These are phyloP conservation scores for Ceratoteleas bidentatus DNA, from an alignment of 1,140 invertebrate species.

Conservation along the genomic window DNA sequence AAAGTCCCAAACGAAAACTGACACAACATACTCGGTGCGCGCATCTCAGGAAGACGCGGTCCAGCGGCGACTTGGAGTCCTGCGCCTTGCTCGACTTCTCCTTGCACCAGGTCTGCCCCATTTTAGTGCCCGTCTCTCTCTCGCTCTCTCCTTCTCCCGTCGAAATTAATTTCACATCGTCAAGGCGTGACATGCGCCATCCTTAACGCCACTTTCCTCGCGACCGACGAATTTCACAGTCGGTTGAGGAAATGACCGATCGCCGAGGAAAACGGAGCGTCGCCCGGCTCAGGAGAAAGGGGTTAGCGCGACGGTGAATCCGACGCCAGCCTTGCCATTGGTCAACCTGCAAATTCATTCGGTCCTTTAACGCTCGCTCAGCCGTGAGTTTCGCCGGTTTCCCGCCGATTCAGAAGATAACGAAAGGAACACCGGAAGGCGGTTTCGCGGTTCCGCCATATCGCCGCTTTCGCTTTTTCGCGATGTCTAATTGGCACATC, in stretches of 20 bases:
- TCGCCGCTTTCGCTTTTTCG: too few species aligned
- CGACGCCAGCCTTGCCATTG: slow-evolving; percentile 17
- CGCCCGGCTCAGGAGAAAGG: slow-evolving; percentile 28
- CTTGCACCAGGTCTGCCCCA: slow-evolving; percentile 80
- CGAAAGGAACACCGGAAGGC: background rate
- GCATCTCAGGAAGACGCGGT: slow-evolving; percentile 77
- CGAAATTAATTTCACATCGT: slow-evolving; percentile 55
- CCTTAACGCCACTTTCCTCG: slow-evolving; percentile 67
- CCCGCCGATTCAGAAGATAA: too few species aligned
- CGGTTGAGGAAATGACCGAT: slow-evolving; percentile 43
- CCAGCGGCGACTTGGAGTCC: slow-evolving; percentile 79
- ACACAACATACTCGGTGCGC: slow-evolving; percentile 76
- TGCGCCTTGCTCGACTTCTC: slow-evolving; percentile 77
- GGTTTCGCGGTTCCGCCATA: background rate
- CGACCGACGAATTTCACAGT: slow-evolving; percentile 64
- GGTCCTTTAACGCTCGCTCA: background rate
- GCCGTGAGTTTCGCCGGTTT: background rate
- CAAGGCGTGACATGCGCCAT: slow-evolving; percentile 39
- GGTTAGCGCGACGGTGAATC: slow-evolving; percentile 43
- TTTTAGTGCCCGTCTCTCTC: too few species aligned
- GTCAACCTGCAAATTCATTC: slow-evolving; percentile 39
- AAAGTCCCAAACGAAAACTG: background rate
- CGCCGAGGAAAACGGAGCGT: slow-evolving; percentile 23
- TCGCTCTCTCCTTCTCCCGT: slow-evolving; percentile 17
- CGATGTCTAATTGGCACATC: background rate